Evolutionary conservation across 2,113 vertebrate genomes (phyloP), one percentile per base, ranked within the genome.

Genomic region (Rhipidura dahli): DNA sequence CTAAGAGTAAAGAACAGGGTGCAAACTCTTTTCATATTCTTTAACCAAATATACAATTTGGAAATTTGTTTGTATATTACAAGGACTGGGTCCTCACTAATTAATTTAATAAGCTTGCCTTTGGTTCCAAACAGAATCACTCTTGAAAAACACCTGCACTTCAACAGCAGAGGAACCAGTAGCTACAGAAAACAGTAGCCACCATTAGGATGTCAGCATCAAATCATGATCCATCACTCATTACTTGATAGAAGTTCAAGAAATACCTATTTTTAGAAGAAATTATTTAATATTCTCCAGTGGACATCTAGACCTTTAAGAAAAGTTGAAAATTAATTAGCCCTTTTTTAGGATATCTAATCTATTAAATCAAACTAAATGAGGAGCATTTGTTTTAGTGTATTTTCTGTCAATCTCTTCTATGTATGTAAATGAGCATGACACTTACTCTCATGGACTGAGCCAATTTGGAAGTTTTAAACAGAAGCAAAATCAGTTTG

Each of bases 401-500:
- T 81, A 63, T 90, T 92, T 95, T 86, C 60, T 81, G 40, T 83
- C 64, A 90, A n/a, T 87, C 53, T 31, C 26, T 69, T 50, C 66
- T 50, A n/a, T 85, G 85, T 90, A 59, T 73, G 83, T 76, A 96
- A 95, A 88, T 4, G 10, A 96, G 42, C 35, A 66, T 73, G 82
- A 85, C 70, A 87, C 61, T 91, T 83, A 77, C n/a, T 87, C 63
- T 87, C n/a, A 59, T 64, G 71, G 91, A 80, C 78, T 79, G 35
- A 94, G 57, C 69, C 87, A 94, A 87, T 83, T 93, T 93, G 66
- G 88, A 90, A 88, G 57, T 93, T 90, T 87, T 83, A 88, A 93
- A 69, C 78, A 85, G 92, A 90, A 93, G 42, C 61, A 91, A 71
- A 96, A 91, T 68, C 70, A 31, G 66, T 83, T 93, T 73, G 50